A percentile compares a stretch with the other conserved stretches of the same genome.
phyloP scores from a whole-genome alignment of 2,797 vertebrate genomes.

The Podargus strigoides region DNA sequence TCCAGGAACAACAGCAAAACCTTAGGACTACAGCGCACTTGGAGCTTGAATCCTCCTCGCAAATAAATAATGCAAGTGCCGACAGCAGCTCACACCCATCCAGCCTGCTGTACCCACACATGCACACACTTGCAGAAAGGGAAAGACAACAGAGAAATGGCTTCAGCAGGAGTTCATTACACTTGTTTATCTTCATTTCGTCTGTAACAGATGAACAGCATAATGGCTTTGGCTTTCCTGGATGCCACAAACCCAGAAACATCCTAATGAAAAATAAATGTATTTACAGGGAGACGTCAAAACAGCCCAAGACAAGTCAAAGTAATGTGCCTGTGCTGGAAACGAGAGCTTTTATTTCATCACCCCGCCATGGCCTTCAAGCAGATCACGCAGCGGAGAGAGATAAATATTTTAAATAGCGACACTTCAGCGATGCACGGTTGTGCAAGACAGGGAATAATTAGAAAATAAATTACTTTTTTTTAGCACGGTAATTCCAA shows the following conservation, averaged over 20 bases:
- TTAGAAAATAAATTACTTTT: conserved; percentile 85
- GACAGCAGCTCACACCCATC: neutral
- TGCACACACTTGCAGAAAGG: neutral
- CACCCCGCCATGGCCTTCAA: conserved; percentile 68
- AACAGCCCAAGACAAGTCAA: conserved; percentile 70
- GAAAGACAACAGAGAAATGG: neutral
- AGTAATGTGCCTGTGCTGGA: conserved; percentile 64
- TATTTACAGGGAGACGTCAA: conserved; percentile 82
- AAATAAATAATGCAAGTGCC: neutral
- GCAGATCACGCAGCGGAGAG: conserved; percentile 67
- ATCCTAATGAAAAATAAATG: conserved; percentile 87
- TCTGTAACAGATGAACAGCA: conserved; percentile 49
- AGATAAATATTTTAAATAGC: conserved; percentile 82
- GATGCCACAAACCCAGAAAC: conserved; percentile 71
- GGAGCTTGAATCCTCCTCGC: neutral
- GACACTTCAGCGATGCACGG: conserved; percentile 70
- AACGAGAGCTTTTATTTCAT: conserved; percentile 68
- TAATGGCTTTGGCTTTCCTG: conserved; percentile 66
- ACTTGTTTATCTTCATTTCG: conserved; percentile 53
- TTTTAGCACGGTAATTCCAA: conserved; percentile 61
- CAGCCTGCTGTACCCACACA: neutral
- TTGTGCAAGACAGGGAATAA: conserved; percentile 81
- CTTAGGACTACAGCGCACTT: neutral
- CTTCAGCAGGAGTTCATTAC: conserved; percentile 42
- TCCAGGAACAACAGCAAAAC: neutral